phyloP scores from a whole-genome alignment of 2,888 invertebrate genomes.

The Taphrorychus bicolor region DNA sequence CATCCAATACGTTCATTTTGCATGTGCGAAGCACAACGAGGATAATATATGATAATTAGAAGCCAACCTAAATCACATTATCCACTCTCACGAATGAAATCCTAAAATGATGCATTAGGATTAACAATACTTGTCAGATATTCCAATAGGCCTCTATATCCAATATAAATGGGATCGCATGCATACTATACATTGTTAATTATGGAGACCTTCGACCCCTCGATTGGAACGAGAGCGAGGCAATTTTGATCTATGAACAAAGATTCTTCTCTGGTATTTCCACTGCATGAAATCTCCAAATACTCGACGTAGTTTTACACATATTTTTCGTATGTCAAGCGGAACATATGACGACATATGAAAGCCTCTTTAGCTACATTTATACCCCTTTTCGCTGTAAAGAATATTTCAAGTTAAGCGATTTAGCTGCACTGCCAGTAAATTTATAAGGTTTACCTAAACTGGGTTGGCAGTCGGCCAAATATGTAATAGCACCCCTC shows the following conservation, averaged over 20 bases:
- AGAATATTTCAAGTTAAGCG: constrained; percentile 24
- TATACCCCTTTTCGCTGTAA: constrained; percentile 6
- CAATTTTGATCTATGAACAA: neutral
- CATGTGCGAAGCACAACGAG: constrained; percentile 42
- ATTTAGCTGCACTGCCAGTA: constrained; percentile 26
- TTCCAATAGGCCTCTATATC: constrained; percentile 43
- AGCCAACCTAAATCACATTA: constrained; percentile 53
- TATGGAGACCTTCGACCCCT: neutral
- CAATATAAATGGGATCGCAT: constrained; percentile 17
- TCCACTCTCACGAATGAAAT: constrained; percentile 50
- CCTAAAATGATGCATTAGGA: constrained; percentile 51
- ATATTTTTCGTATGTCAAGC: neutral
- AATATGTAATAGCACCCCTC: constrained; percentile 27
- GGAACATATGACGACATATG: neutral
- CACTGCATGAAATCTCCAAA: neutral
- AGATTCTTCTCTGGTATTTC: neutral
- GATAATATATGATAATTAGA: constrained; percentile 51
- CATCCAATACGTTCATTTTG: constrained; percentile 41
- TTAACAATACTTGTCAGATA: constrained; percentile 53
- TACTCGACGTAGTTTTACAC: neutral
- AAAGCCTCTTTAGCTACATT: constrained; percentile 6
- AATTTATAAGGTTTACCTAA: constrained; percentile 34
- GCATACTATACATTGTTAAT: constrained; percentile 26
- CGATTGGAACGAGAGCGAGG: neutral
- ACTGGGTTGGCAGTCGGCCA: constrained; percentile 21